A percentile compares a stretch with the other conserved stretches of the same genome.
Conservation (phyloP, 2,113 vertebrate genomes). For the Laterallus jamaicensis region DNA sequence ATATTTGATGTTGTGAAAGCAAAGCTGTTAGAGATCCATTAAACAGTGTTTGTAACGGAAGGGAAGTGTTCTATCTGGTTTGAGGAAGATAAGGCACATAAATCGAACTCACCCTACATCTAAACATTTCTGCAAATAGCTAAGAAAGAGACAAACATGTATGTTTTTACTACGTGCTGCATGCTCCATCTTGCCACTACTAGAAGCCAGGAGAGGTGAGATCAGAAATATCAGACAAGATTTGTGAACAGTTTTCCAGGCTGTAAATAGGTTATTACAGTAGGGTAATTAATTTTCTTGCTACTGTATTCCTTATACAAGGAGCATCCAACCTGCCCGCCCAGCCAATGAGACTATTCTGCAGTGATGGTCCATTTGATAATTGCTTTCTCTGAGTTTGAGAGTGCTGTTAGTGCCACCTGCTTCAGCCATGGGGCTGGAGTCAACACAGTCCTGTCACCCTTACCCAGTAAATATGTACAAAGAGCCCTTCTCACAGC, state of each 20-base stretch:
- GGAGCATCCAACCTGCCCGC: not conserved
- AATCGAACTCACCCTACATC: slow-evolving; percentile 51
- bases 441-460: not conserved
- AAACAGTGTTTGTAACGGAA: slow-evolving; percentile 12
- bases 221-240: not conserved
- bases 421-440: not conserved
- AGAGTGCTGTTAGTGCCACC: fast-evolving
- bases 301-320: not conserved
- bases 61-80: slow-evolving; percentile 64
- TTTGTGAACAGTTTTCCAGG: not conserved
- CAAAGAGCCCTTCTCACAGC: not conserved
- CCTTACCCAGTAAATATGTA: not conserved
- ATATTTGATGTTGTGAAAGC: slow-evolving; percentile 61
- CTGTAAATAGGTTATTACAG: not conserved
- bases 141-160: slow-evolving; percentile 52
- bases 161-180: slow-evolving; percentile 7
- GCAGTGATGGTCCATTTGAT: not conserved
- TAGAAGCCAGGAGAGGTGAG: slow-evolving; percentile 1
- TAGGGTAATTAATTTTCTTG: not conserved
- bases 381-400: not conserved
- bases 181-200: not conserved
- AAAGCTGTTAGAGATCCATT: slow-evolving; percentile 67
- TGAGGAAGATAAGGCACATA: slow-evolving; percentile 73
- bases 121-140: slow-evolving; percentile 71
- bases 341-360: not conserved